Evolutionary conservation across 92 coral and sea anemone genomes (phyloP), one percentile per base, ranked within the genome.

Genomic region (Parazoanthus atlanticus): DNA sequence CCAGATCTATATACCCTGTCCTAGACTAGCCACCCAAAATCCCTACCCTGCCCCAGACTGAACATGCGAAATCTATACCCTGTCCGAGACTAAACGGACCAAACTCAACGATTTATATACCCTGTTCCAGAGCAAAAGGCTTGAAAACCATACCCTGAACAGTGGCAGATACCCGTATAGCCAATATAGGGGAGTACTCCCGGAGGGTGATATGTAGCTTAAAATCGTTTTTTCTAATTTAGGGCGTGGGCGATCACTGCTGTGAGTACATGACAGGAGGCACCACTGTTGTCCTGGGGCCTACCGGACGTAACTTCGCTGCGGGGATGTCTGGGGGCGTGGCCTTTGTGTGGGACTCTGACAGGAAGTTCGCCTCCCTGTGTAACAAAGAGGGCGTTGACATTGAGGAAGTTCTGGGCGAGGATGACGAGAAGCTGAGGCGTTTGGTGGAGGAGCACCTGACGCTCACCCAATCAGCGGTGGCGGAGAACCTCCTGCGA

Each of bases 191-290:
- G 38, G 38, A 34, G 1, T 34, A 3, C 38, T 3, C 38, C 38
- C 1, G 38, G 38, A 34, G 58, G 58, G 3, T 52, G 58, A 52
- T 52, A 12, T 2, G 49, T 52, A 52, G 58, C 9, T 52, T 52
- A 11, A 52, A 52, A 52, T 12, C 58, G 1, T 52, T 52, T 52
- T 52, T 15, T 11, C 16, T 81, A 71, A 56, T 77, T 36, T 32
- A 96, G 98, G 99, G 99, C 30, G 98, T 95, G 30, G 99, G 99
- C 82, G 99, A 96, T 74, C 99, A 96, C 70, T 96, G 99, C 81
- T 96, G 99, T 85, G 99, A 96, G 84, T 96, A 96, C 94, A 96
- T 96, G 99, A 96, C 99, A 10, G 99, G 98, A 23, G 99, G 99
- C 0, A 89, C 91, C 25, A 95, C 91, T 16, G 98, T 96, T 13